phyloP scores from a whole-genome alignment of 2,113 vertebrate genomes.

The Amphilophus citrinellus region DNA sequence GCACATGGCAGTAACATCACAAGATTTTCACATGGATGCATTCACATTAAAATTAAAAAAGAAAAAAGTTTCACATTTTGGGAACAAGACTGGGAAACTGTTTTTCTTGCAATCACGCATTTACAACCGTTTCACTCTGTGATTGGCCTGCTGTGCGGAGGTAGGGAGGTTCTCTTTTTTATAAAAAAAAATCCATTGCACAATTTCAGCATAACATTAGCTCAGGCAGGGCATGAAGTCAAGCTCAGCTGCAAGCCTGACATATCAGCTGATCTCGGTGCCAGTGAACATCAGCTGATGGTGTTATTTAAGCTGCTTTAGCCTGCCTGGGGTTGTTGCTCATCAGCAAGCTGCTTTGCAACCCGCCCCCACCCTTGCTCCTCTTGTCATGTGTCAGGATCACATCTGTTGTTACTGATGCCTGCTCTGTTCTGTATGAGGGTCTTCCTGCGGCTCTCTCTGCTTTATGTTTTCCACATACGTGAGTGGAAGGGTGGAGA shows the following conservation, averaged over 20 bases:
- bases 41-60: conserved; percentile 32
- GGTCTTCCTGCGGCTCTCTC: not conserved
- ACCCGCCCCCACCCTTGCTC: not conserved
- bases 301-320: not conserved
- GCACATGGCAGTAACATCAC: conserved; percentile 49
- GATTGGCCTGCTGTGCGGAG: conserved; percentile 1
- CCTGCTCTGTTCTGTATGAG: not conserved
- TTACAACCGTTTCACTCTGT: not conserved
- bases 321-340: not conserved
- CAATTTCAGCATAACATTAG: conserved; percentile 1
- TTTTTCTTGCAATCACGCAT: conserved; percentile 1
- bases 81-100: not conserved
- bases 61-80: conserved; percentile 21
- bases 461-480: not conserved
- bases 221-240: not conserved
- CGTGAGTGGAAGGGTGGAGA: not conserved
- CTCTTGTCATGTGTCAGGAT: not conserved
- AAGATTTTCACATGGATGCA: conserved; percentile 22
- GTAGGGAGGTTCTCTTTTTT: conserved; percentile 6
- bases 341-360: not conserved
- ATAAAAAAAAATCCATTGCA: not conserved
- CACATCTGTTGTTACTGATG: not conserved
- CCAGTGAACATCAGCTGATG: not conserved
- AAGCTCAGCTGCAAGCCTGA: not conserved
- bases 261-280: not conserved